Evolutionary conservation across 2,888 invertebrate genomes (phyloP), one percentile per base, ranked within the genome.

Genomic region (Parnassius glacialis): DNA sequence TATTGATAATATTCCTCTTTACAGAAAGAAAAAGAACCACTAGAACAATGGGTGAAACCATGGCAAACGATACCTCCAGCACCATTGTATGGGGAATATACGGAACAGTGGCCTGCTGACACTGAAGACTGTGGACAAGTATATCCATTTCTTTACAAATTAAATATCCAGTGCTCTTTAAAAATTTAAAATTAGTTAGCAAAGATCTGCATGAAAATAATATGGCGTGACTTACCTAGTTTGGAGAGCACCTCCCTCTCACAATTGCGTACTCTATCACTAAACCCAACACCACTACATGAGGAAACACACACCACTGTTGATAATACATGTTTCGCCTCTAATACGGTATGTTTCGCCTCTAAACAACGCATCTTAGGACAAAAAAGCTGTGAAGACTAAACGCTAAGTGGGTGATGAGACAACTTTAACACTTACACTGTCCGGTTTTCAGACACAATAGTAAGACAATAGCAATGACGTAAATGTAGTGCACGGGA

Each of bases 51-150:
- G 88, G 85, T 86, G 54, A 93, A 94, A 69, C 97, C 97, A 0
- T 97, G 97, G 97, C 95, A 95, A 79, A 93, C 87, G 50, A 93
- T 96, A 1, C 95, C 96, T 0, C 94, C 95, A 0, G 78, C 94
- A 9, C 87, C 93, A 3, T 79, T 86, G 57, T 94, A 93, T 43
- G 87, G 94, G 52, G 89, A 92, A 34, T 80, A 94, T 2, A 90
- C 88, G 59, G 91, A 93, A 20, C 84, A 90, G 65, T 97, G 96
- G 92, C 96, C 97, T 0, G 94, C 96, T n/a, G 97, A 97, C 78
- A 95, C 96, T 66, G 96, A 96, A 78, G 95, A 94, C 67, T 95
- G 95, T 83, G 97, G 97, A 10, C 92, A 96, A 80, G 95, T 96
- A 51, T 12, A 54, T 44, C 10, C 10, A 16, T 11, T 16, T n/a